phyloP scores from a whole-genome alignment of 2,888 invertebrate species.

The Chironomus tentans region DNA sequence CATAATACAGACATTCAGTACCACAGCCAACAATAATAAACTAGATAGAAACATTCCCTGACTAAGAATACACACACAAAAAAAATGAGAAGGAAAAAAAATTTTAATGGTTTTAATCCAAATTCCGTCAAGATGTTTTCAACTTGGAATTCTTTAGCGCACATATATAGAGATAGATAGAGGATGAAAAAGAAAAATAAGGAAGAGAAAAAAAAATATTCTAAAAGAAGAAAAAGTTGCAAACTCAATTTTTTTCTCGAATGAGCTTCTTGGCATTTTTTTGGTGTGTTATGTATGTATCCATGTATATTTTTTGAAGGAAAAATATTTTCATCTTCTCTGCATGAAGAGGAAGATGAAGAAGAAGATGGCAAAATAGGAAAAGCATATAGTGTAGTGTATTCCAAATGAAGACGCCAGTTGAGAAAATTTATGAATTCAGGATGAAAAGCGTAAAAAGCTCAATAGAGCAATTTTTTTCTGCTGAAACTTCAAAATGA shows the following conservation, averaged over 20 bases:
- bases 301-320: background rate
- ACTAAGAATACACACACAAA: no score
- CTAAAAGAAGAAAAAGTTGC: background rate
- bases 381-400: background rate
- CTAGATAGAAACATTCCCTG: no score
- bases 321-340: background rate
- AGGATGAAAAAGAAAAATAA: background rate
- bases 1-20: no score
- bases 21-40: no score
- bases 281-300: background rate
- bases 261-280: background rate
- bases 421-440: constrained; percentile 14
- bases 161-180: background rate
- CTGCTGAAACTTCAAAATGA: constrained; percentile 13
- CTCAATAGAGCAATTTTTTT: constrained; percentile 23
- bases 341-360: background rate
- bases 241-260: constrained; percentile 10
- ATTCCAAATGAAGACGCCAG: constrained; percentile 24
- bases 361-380: background rate
- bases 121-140: constrained; percentile 22
- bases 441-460: constrained; percentile 21
- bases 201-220: background rate
- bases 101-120: constrained; percentile 23
- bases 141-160: background rate
- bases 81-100: background rate